Evolutionary conservation across 2,797 vertebrate species (phyloP).

Genomic region (Pristis pectinata): DNA sequence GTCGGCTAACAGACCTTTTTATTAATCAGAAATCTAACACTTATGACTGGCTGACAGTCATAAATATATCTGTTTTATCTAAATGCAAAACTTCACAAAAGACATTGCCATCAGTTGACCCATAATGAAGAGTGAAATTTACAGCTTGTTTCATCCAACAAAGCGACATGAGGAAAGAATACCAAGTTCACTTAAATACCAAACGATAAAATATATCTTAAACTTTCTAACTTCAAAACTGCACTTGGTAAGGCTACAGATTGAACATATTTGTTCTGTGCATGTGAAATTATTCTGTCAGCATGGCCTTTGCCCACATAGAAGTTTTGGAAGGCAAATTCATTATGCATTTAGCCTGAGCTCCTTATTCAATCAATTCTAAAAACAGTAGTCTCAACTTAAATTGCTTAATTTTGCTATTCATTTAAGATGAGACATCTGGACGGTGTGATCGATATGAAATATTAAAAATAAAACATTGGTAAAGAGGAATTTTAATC

Average conservation of each 20-base stretch:
- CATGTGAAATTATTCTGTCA: neutral
- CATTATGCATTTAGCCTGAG: neutral
- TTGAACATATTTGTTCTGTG: neutral
- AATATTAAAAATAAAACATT: neutral
- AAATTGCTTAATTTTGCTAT: neutral
- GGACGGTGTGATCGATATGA: neutral
- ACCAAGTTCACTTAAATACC: neutral
- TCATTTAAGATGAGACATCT: neutral
- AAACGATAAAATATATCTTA: neutral
- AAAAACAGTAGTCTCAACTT: neutral
- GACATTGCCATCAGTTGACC: neutral
- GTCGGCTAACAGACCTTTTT: neutral
- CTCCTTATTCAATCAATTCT: neutral
- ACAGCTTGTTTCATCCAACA: neutral
- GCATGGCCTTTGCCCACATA: neutral
- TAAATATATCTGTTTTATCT: neutral
- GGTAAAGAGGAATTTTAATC: neutral
- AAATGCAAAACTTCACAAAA: neutral
- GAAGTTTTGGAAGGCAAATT: conserved; percentile 10
- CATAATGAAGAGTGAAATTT: neutral
- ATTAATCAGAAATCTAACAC: neutral
- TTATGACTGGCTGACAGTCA: too few species aligned
- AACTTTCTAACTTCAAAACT: neutral
- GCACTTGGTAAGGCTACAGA: neutral
- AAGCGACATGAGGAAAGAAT: neutral